Evolutionary conservation across 2,113 vertebrate genomes (phyloP).

Genomic region (Paedocypris sp.): DNA sequence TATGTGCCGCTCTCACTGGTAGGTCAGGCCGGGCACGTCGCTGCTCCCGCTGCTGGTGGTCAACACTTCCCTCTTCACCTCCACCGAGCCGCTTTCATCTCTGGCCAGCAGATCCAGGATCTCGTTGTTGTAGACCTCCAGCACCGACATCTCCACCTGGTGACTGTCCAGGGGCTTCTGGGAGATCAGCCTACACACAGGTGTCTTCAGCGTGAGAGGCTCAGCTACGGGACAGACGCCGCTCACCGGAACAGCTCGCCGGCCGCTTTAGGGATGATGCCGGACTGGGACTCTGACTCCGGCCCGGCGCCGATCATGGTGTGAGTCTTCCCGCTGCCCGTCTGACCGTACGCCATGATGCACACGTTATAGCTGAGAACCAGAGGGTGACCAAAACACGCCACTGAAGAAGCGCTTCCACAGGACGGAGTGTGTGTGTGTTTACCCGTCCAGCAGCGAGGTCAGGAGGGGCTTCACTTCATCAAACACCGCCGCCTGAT

Average conservation of each 20-base stretch:
- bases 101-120: slow-evolving; percentile 73
- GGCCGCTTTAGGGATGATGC: slow-evolving; percentile 69
- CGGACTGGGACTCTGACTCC: slow-evolving; percentile 45
- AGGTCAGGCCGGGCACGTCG: slow-evolving; percentile 52
- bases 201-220: background rate
- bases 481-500: slow-evolving; percentile 63
- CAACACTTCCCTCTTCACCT: slow-evolving; percentile 55
- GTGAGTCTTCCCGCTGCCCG: slow-evolving; percentile 77
- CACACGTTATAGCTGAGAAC: slow-evolving; percentile 72
- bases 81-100: slow-evolving; percentile 45
- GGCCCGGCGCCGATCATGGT: slow-evolving; percentile 69
- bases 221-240: background rate
- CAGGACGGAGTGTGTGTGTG: too few relatives aligned
- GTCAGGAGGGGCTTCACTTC: slow-evolving; percentile 70
- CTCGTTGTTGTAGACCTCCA: slow-evolving; percentile 78
- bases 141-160: slow-evolving; percentile 66
- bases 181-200: slow-evolving; percentile 62
- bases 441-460: slow-evolving; percentile 75
- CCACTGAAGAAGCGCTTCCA: too few relatives aligned
- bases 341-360: slow-evolving; percentile 79
- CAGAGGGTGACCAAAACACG: background rate
- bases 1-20: slow-evolving; percentile 66
- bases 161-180: slow-evolving; percentile 58
- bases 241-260: slow-evolving; percentile 70
- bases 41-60: slow-evolving; percentile 59